Base-by-base conservation (phyloP, 1,140 invertebrate species). In the Vanessa atalanta region DNA sequence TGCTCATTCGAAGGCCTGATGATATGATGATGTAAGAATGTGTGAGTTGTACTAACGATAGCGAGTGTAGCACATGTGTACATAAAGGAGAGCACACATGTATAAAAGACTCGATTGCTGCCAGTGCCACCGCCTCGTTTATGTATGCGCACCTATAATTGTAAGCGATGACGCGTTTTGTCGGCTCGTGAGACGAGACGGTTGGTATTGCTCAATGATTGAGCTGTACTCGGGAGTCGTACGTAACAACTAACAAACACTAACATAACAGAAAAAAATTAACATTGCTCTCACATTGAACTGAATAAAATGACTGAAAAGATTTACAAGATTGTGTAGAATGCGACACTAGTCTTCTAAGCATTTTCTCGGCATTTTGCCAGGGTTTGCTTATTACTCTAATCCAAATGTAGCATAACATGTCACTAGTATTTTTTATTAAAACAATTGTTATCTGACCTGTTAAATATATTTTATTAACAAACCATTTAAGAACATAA, bases 161-260 rank as follows among this genome's bases (percentile, higher is more conserved):
- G 87, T 91, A 86, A 88, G 83, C 89, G 90, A 91, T 92, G 90
- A 92, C 90, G 90, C 88, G 90, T 91, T 90, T 81, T 91, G 88
- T 92, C 89, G 88, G 88, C 89, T 92, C 84, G 87, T 87, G 89
- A 90, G 90, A 91, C 89, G 90, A 92, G 90, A 92, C 89, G 86
- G 88, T 91, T 90, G 88, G 90, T 88, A 92, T 91, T 90, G 89
- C 89, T 92, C 90, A 92, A 91, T 91, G 90, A 92, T 92, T 87
- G 88, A 91, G 90, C 87, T 89, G 87, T 91, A 91, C 85, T 86
- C 85, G 81, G 83, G 81, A 84, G 82, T 83, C 74, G 82, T 86
- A 89, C 85, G 85, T 88, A 89, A 88, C 84, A 84, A 84, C 72
- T 80, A 57, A 57, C 53, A 57, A 57, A 57, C 53, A 80, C 81